Conservation (phyloP, 2,797 vertebrate species). For the Amazona finschi region DNA sequence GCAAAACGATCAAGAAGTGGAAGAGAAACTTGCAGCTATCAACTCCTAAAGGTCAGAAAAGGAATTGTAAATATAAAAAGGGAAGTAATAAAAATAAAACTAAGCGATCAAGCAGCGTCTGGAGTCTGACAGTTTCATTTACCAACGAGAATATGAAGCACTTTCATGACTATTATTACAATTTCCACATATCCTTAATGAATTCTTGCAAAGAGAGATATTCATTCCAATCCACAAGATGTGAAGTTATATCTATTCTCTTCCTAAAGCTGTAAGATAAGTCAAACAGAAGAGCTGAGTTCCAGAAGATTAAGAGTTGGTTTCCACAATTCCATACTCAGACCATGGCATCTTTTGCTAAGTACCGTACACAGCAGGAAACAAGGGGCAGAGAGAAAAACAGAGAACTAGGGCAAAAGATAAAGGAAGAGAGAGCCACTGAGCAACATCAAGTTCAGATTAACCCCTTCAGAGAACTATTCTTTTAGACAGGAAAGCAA, state of each 20-base stretch:
- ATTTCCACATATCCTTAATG: neutral
- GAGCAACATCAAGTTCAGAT: rapidly evolving
- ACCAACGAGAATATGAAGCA: neutral
- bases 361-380: neutral
- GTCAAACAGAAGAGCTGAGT: neutral
- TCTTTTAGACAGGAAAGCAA: neutral
- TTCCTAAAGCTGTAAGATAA: neutral
- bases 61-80: neutral
- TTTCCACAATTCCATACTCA: neutral
- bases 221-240: neutral
- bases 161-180: neutral
- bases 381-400: neutral
- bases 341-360: neutral
- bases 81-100: conserved; percentile 1
- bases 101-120: neutral
- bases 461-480: neutral
- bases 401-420: neutral
- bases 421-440: neutral
- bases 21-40: neutral
- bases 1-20: neutral
- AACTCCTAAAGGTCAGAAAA: conserved; percentile 9
- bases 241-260: neutral
- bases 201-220: neutral
- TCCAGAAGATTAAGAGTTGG: neutral
- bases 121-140: neutral